Base-by-base conservation (phyloP, 1,140 invertebrate genomes). In the Mesaphorura yosii region DNA sequence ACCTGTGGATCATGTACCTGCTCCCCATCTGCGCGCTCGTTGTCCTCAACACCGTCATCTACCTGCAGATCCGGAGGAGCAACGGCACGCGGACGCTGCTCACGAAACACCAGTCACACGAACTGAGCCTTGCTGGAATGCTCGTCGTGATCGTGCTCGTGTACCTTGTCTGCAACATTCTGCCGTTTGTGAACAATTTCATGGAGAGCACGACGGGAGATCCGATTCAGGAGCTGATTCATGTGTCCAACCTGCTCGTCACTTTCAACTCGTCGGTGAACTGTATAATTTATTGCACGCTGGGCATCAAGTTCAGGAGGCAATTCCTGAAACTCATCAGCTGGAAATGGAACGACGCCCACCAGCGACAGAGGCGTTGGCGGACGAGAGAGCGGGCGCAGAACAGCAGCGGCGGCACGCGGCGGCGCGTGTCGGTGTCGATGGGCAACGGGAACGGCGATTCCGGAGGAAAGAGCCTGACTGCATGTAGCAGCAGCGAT, bases 211-310 rank as follows among this genome's bases (percentile, higher is more conserved):
- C 82, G 64, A 76, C 74, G 64, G 76, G 20, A 10, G 15, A 14
- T 15, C 26, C 51, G 10, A 45, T 19, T 6, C 22, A 12, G 10
- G 23, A 28, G 15, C 14, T 46, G 2, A 19, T 51, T 15, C 14
- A 45, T 26, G 6, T 51, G 6, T 20, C 84, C 59, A 95, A 97
- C 69, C 77, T 96, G 15, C 74, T 96, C 27, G 90, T 96, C 10
- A 93, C 88, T 25, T 83, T 96, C 63, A 97, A 97, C 72, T 94
- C 89, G 63, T 93, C 91, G 60, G 86, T 95, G 31, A 97, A 97
- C 69, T 95, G 96, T 68, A 80, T 96, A 48, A 91, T 97, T 53
- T 97, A 97, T 71, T 91, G 93, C 55, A 89, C 93, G 31, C 94
- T 96, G 67, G 93, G 92, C 1, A 86, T 93, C 65, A 95, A 95